phyloP scores from a whole-genome alignment of 2,797 vertebrate genomes.

The Eptatretus atami region DNA sequence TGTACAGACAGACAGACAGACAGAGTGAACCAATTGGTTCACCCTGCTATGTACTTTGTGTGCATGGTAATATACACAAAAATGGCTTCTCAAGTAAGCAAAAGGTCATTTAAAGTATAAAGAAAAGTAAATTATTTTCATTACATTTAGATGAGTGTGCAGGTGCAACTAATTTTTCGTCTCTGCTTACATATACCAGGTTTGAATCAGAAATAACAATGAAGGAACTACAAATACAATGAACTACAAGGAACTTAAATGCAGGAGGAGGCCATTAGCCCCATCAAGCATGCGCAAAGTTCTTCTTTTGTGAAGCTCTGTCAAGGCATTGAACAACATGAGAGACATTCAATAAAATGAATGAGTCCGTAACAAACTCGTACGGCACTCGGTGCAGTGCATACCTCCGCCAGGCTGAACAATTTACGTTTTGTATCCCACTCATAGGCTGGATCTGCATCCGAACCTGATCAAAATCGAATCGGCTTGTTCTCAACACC shows the following conservation, averaged over 20 bases:
- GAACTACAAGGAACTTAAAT: no score
- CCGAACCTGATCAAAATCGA: no score
- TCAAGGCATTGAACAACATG: constrained; percentile 1
- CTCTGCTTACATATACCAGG: neutral
- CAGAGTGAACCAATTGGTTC: no score
- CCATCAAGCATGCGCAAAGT: neutral
- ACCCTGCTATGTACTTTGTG: no score
- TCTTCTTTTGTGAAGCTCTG: constrained; percentile 2
- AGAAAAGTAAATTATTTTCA: neutral
- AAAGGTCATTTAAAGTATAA: neutral
- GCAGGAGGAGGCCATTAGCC: no score
- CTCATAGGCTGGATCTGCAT: no score
- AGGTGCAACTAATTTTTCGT: neutral
- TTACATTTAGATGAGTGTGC: neutral
- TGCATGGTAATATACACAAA: neutral
- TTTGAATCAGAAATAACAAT: constrained; percentile 1
- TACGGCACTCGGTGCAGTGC: no score
- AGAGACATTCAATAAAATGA: neutral
- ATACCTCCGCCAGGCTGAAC: no score
- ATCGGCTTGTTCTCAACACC: no score
- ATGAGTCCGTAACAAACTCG: neutral
- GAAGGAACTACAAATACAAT: neutral
- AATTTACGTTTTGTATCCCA: no score
- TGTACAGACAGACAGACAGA: no score
- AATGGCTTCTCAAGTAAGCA: neutral